Conservation (phyloP, 2,888 invertebrate species). For the Phanerotoma sp. region DNA sequence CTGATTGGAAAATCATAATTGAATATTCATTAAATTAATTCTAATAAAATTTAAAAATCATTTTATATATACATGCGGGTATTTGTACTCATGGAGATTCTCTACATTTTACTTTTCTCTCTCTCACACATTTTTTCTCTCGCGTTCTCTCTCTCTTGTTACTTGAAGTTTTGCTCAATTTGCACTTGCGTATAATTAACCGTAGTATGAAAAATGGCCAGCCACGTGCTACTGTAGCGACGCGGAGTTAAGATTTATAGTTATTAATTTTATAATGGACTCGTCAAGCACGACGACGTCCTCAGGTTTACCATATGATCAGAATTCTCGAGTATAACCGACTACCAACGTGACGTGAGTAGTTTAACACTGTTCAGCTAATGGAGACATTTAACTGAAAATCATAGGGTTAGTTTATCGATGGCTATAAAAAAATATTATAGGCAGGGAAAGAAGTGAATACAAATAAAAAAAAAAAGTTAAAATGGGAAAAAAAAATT, state of each 20-base stretch:
- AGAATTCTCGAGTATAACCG: not conserved
- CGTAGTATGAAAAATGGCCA: conserved; percentile 49
- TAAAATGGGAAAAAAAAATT: conserved; percentile 12
- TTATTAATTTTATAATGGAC: conserved; percentile 55
- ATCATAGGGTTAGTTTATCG: conserved; percentile 20
- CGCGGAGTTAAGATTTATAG: conserved; percentile 47
- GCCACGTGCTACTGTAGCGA: conserved; percentile 49
- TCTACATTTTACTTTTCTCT: no score
- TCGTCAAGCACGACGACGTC: conserved; percentile 41
- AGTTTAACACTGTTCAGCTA: conserved; percentile 28
- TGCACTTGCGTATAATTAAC: conserved; percentile 50
- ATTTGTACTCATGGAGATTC: conserved; percentile 8
- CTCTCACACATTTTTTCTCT: conserved; percentile 17
- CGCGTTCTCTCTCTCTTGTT: conserved; percentile 36
- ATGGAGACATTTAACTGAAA: conserved; percentile 37
- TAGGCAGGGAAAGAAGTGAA: conserved; percentile 3
- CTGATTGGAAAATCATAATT: no score
- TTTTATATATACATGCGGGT: conserved; percentile 6
- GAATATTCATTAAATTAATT: no score
- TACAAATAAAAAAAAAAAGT: conserved; percentile 30
- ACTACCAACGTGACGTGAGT: conserved; percentile 18
- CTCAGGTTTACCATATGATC: not conserved
- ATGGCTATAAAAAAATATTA: not conserved
- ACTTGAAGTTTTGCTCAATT: conserved; percentile 47
- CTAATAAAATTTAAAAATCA: no score